Percentiles rank a stretch among this genome's conserved stretches.
phyloP scores from a whole-genome alignment of 2,797 vertebrate genomes.

The Pteropus rufus region DNA sequence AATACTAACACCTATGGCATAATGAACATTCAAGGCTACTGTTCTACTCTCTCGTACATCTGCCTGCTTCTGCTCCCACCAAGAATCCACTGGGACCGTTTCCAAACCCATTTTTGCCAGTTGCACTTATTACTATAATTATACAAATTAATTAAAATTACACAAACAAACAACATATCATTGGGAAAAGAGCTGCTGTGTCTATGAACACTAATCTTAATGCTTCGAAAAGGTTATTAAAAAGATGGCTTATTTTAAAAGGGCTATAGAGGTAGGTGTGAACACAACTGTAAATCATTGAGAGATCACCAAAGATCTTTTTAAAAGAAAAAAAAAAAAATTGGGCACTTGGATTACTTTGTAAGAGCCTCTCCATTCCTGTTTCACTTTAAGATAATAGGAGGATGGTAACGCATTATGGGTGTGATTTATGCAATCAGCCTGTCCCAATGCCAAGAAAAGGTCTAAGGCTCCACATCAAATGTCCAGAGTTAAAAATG shows the following conservation, averaged over 20 bases:
- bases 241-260: background rate
- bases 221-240: background rate
- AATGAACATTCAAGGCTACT: background rate
- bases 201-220: background rate
- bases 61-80: background rate
- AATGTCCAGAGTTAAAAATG: background rate
- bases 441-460: background rate
- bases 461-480: background rate
- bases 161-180: background rate
- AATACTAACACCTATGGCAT: background rate
- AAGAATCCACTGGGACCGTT: background rate
- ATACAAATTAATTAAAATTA: background rate
- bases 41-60: background rate
- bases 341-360: background rate
- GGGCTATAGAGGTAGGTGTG: background rate
- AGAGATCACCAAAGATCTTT: background rate
- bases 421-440: background rate
- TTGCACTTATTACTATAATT: background rate
- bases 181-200: background rate
- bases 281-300: background rate
- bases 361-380: background rate
- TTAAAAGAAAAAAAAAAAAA: background rate
- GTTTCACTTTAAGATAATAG: background rate
- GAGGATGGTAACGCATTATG: accelerated
- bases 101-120: background rate